Evolutionary conservation across 2,797 vertebrate genomes (phyloP).

Genomic region (Saguinus oedipus): DNA sequence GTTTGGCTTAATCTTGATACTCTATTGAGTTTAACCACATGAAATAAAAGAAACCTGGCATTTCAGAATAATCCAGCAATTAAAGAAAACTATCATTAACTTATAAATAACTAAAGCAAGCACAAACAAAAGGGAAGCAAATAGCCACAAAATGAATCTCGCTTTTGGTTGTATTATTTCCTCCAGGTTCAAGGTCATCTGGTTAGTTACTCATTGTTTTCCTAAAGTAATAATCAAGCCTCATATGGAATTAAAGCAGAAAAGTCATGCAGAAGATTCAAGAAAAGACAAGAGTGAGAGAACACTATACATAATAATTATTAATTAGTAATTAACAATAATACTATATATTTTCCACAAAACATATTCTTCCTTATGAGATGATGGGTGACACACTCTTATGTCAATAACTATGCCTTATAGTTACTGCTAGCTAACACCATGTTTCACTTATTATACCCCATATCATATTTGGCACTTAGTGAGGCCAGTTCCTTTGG

Average conservation of each 20-base stretch:
- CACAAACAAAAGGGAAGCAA: slow-evolving; percentile 37
- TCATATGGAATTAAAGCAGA: neutral
- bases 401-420: slow-evolving; percentile 49
- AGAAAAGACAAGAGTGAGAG: neutral
- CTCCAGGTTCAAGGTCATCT: slow-evolving; percentile 28
- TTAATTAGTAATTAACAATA: neutral
- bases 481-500: slow-evolving; percentile 13
- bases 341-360: slow-evolving; percentile 25
- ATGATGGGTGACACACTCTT: neutral
- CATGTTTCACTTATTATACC: slow-evolving; percentile 51
- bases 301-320: slow-evolving; percentile 26
- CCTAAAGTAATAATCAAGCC: neutral
- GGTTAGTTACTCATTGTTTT: neutral
- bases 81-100: slow-evolving; percentile 33
- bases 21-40: slow-evolving; percentile 54
- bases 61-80: slow-evolving; percentile 61
- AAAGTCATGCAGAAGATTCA: neutral
- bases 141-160: slow-evolving; percentile 13
- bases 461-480: slow-evolving; percentile 34
- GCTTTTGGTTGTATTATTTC: slow-evolving; percentile 53
- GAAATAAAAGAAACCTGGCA: slow-evolving; percentile 41
- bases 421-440: slow-evolving; percentile 55
- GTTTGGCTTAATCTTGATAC: slow-evolving; percentile 44
- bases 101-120: slow-evolving; percentile 55
- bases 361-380: slow-evolving; percentile 21